Conservation (phyloP, 1,140 invertebrate species). For the Eupeodes corollae region DNA sequence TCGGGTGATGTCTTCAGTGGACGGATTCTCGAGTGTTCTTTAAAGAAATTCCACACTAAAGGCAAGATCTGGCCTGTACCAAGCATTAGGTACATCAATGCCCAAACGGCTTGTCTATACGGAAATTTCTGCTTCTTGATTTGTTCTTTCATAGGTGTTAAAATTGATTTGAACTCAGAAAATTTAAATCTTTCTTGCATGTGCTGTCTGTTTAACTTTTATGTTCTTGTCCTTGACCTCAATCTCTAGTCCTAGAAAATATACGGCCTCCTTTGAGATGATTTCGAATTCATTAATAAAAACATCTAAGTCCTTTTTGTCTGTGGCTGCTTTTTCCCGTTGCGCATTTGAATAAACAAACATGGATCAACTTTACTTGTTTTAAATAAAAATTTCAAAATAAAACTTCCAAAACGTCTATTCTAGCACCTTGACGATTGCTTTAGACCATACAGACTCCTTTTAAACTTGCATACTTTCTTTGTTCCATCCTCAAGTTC, state of each 20-base stretch:
- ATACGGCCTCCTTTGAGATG: slow-evolving; percentile 10
- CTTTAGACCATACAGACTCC: too few relatives aligned
- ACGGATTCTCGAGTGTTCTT: slow-evolving; percentile 31
- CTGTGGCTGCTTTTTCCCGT: slow-evolving; percentile 16
- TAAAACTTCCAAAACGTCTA: too few relatives aligned
- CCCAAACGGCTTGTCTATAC: slow-evolving; percentile 34
- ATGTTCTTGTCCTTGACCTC: slow-evolving; percentile 25
- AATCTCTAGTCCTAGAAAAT: slow-evolving; percentile 27
- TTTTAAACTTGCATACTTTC: too few relatives aligned
- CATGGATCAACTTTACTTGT: slow-evolving; percentile 26
- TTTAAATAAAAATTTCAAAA: too few relatives aligned
- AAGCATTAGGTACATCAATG: slow-evolving; percentile 29
- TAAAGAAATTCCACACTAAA: slow-evolving; percentile 29
- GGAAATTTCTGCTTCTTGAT: slow-evolving; percentile 16
- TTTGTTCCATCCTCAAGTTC: too few relatives aligned
- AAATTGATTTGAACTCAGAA: slow-evolving; percentile 26
- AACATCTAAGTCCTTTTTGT: slow-evolving; percentile 9
- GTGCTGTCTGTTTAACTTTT: slow-evolving; percentile 19
- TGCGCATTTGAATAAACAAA: slow-evolving; percentile 31
- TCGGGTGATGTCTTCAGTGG: slow-evolving; percentile 17
- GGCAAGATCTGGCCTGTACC: slow-evolving; percentile 35
- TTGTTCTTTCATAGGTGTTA: slow-evolving; percentile 19
- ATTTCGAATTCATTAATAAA: slow-evolving; percentile 20
- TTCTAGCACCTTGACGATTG: too few relatives aligned
- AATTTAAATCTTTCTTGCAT: slow-evolving; percentile 29